These are phyloP conservation scores for Teinopalpus imperialis DNA, from an alignment of 2,888 invertebrate species.

Conservation along the genomic window DNA sequence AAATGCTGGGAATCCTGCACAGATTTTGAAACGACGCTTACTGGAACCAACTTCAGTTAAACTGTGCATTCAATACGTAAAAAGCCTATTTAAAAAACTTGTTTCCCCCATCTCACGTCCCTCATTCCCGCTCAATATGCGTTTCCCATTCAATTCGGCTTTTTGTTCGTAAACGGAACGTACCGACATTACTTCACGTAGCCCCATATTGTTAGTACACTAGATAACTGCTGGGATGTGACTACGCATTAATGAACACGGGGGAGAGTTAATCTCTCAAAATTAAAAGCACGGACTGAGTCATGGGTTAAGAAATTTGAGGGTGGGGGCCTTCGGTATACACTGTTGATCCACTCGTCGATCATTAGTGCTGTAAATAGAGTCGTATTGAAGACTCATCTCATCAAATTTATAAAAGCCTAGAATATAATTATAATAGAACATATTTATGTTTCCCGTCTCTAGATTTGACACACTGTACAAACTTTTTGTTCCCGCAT, in stretches of 20 bases:
- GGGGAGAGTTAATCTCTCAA: constrained; percentile 48
- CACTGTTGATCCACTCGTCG: too few relatives aligned
- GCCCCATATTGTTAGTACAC: constrained; percentile 34
- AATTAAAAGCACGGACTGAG: constrained; percentile 39
- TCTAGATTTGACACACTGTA: too few relatives aligned
- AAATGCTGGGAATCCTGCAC: too few relatives aligned
- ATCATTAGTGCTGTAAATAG: too few relatives aligned
- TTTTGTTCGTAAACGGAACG: constrained; percentile 33
- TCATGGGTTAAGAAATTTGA: too few relatives aligned
- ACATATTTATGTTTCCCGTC: too few relatives aligned
- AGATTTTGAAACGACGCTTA: too few relatives aligned
- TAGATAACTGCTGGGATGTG: constrained; percentile 55
- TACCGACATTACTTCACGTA: constrained; percentile 31
- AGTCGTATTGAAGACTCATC: too few relatives aligned
- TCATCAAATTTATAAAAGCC: too few relatives aligned
- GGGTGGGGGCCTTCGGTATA: too few relatives aligned
- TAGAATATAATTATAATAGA: too few relatives aligned
- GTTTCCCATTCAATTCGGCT: constrained; percentile 19
- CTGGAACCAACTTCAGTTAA: constrained; percentile 1
- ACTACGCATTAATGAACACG: constrained; percentile 65
- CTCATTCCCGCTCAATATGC: constrained; percentile 20
- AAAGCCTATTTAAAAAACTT: constrained; percentile 10
- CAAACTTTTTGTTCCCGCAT: too few relatives aligned
- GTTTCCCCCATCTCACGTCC: constrained; percentile 6
- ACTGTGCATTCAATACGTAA: constrained; percentile 8